Evolutionary conservation across 2,888 invertebrate genomes (phyloP).

Genomic region (Spodoptera exigua): DNA sequence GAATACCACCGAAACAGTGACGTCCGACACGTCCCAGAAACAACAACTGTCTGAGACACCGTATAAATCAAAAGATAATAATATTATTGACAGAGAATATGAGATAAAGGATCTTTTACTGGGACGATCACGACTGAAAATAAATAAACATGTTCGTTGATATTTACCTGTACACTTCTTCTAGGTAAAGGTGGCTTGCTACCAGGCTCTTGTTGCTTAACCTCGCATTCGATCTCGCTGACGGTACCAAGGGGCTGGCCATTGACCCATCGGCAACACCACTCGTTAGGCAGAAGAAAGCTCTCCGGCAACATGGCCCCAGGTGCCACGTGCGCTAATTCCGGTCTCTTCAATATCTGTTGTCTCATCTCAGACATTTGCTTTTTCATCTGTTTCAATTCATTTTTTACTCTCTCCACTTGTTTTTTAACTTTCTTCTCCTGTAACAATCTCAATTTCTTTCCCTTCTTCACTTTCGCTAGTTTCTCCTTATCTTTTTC

Average conservation of each 20-base stretch:
- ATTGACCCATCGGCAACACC: conserved; percentile 92
- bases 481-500: conserved; percentile 62
- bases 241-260: conserved; percentile 91
- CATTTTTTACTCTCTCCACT: conserved; percentile 77
- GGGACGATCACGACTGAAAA: no score
- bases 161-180: conserved; percentile 78
- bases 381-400: conserved; percentile 78
- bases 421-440: conserved; percentile 77
- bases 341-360: conserved; percentile 74
- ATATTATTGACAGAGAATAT: no score
- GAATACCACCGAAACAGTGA: background rate
- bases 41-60: no score
- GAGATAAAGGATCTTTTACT: no score
- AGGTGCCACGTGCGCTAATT: conserved; percentile 54
- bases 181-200: conserved; percentile 81
- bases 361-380: conserved; percentile 81
- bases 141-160: no score
- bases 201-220: conserved; percentile 71
- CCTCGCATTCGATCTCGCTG: conserved; percentile 79
- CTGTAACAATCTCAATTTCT: conserved; percentile 43
- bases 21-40: no score
- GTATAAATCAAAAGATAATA: conserved; percentile 8
- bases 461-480: conserved; percentile 72
- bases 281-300: conserved; percentile 86
- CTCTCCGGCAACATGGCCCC: conserved; percentile 70